Conservation (phyloP, 2,113 vertebrate species). For the cat (Felis catus) region DNA sequence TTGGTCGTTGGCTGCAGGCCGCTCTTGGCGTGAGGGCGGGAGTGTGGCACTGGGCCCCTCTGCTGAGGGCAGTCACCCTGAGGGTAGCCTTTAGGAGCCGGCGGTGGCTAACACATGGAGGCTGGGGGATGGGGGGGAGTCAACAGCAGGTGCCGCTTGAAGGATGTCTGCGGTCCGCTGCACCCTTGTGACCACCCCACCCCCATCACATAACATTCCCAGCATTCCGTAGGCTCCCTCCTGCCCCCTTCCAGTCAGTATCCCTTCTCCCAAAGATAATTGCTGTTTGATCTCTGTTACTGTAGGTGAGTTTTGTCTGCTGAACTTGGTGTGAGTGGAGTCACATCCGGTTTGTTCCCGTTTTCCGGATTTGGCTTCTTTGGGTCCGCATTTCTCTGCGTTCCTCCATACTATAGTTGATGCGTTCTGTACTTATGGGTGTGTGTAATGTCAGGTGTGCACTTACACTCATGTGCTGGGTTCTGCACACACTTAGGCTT, state of each 20-base stretch:
- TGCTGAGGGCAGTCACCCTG: not conserved
- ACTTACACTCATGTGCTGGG: rapidly evolving
- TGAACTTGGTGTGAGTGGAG: rapidly evolving
- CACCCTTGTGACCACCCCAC: not conserved
- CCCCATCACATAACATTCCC: not conserved
- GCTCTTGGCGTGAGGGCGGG: not conserved
- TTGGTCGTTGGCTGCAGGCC: not conserved
- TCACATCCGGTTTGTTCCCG: not conserved
- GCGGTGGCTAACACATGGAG: not conserved
- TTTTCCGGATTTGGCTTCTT: not conserved
- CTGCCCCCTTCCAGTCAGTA: rapidly evolving
- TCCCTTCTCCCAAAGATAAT: not conserved
- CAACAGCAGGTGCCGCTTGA: not conserved
- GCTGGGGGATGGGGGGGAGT: not conserved
- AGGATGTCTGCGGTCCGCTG: not conserved
- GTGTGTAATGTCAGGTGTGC: not conserved
- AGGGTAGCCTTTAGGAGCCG: not conserved
- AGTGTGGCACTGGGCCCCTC: not conserved
- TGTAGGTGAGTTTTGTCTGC: not conserved
- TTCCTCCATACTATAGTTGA: rapidly evolving
- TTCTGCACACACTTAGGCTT: rapidly evolving
- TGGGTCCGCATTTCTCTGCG: not conserved
- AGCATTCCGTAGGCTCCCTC: not conserved
- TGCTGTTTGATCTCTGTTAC: not conserved
- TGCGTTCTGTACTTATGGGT: not conserved